Conservation (phyloP, 1,140 invertebrate genomes). For the Drosophila sp. region DNA sequence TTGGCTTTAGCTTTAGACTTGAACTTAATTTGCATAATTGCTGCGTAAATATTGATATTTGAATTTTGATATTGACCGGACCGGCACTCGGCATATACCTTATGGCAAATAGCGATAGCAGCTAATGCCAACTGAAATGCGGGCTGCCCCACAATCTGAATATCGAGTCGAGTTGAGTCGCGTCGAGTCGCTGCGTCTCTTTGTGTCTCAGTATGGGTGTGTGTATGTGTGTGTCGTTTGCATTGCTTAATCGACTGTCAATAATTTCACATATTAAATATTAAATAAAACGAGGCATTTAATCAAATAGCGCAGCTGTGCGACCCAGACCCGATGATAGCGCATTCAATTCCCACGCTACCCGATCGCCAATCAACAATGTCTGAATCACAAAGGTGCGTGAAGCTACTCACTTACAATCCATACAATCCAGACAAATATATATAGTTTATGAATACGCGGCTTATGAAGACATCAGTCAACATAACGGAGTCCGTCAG, state of each 20-base stretch:
- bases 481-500: background rate
- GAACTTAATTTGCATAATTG: constrained; percentile 83
- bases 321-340: constrained; percentile 43
- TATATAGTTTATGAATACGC: constrained; percentile 7
- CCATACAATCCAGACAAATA: background rate
- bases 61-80: constrained; percentile 79
- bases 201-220: constrained; percentile 33
- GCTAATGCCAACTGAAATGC: constrained; percentile 45
- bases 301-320: constrained; percentile 71
- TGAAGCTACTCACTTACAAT: constrained; percentile 25
- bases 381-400: constrained; percentile 41
- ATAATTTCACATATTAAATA: constrained; percentile 83
- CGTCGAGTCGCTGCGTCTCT: constrained; percentile 6
- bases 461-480: constrained; percentile 65
- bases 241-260: constrained; percentile 81
- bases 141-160: constrained; percentile 30
- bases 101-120: constrained; percentile 38
- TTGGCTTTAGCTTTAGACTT: constrained; percentile 41
- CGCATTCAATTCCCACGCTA: constrained; percentile 74
- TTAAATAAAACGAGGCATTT: constrained; percentile 81
- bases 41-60: constrained; percentile 83
- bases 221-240: constrained; percentile 69
- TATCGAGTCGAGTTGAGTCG: constrained; percentile 26
- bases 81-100: constrained; percentile 38
- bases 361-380: constrained; percentile 18